A percentile compares a stretch with the other conserved stretches of the same genome.
These are phyloP conservation scores for Gymnoscopelus microlampas DNA, from an alignment of 2,797 vertebrate species.

Conservation along the genomic window DNA sequence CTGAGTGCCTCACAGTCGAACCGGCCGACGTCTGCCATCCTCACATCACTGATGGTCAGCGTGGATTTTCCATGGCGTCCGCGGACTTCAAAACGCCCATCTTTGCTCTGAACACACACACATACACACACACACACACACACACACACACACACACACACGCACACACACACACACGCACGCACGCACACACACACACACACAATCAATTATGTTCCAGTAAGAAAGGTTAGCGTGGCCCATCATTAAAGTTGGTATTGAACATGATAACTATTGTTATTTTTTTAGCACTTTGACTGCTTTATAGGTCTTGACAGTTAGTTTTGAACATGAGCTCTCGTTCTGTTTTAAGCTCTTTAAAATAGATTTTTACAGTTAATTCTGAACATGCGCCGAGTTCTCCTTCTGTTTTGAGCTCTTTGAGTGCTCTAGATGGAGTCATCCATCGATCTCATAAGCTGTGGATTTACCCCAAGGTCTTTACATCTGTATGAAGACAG, in stretches of 20 bases:
- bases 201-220: constrained; percentile 40
- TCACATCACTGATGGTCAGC: constrained; percentile 91
- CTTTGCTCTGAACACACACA: constrained; percentile 83
- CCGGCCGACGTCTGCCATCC: constrained; percentile 89
- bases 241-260: too few species aligned
- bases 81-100: constrained; percentile 91
- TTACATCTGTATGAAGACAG: constrained; percentile 73
- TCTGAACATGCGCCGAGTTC: too few species aligned
- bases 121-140: neutral
- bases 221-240: too few species aligned
- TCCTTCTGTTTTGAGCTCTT: too few species aligned
- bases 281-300: too few species aligned
- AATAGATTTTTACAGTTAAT: too few species aligned
- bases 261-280: too few species aligned
- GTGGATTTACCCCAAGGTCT: constrained; percentile 72
- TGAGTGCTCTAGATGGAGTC: too few species aligned
- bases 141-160: neutral
- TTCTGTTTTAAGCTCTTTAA: too few species aligned
- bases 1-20: constrained; percentile 98
- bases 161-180: neutral
- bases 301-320: too few species aligned
- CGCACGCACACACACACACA: neutral
- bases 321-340: too few species aligned
- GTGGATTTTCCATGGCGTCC: constrained; percentile 91
- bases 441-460: constrained; percentile 48